A percentile compares a stretch with the other conserved stretches of the same genome.
phyloP scores from a whole-genome alignment of 2,888 invertebrate genomes.

The Ectemnius lituratus region DNA sequence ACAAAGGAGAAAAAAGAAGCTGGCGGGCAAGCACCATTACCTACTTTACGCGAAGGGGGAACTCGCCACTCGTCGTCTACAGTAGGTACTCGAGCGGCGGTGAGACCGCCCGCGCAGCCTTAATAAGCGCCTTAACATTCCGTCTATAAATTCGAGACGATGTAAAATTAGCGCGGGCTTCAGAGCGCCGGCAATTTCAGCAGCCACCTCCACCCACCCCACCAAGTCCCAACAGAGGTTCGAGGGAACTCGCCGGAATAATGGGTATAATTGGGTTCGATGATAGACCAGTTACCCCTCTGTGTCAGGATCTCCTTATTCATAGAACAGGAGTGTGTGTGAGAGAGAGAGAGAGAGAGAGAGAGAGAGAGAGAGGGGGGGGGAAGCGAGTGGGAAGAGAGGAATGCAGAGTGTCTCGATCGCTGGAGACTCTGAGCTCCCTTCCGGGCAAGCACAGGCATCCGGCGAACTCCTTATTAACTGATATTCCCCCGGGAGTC shows the following conservation, averaged over 20 bases:
- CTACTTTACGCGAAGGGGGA: constrained; percentile 45
- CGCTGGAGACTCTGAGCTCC: not conserved
- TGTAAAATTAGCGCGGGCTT: constrained; percentile 68
- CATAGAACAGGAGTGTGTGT: constrained; percentile 26
- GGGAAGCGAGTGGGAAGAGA: no score
- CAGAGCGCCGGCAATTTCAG: constrained; percentile 49
- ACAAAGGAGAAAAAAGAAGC: constrained; percentile 30
- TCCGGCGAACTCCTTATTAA: constrained; percentile 59
- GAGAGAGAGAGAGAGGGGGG: not conserved
- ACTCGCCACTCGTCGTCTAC: constrained; percentile 54
- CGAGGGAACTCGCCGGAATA: constrained; percentile 16
- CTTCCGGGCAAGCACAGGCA: constrained; percentile 9
- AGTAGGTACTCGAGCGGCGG: constrained; percentile 34
- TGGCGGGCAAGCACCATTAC: constrained; percentile 58
- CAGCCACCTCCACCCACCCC: not conserved
- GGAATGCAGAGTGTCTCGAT: constrained; percentile 2
- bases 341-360: not conserved
- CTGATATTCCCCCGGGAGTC: constrained; percentile 44
- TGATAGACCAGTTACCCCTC: constrained; percentile 21
- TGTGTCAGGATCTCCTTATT: constrained; percentile 34
- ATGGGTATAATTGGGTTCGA: constrained; percentile 51
- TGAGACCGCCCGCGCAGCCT: constrained; percentile 50
- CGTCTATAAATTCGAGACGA: constrained; percentile 70
- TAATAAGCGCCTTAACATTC: constrained; percentile 72
- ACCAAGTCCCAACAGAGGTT: not conserved